Evolutionary conservation across 2,113 vertebrate genomes (phyloP), one percentile per base, ranked within the genome.

Genomic region (Mola mola): DNA sequence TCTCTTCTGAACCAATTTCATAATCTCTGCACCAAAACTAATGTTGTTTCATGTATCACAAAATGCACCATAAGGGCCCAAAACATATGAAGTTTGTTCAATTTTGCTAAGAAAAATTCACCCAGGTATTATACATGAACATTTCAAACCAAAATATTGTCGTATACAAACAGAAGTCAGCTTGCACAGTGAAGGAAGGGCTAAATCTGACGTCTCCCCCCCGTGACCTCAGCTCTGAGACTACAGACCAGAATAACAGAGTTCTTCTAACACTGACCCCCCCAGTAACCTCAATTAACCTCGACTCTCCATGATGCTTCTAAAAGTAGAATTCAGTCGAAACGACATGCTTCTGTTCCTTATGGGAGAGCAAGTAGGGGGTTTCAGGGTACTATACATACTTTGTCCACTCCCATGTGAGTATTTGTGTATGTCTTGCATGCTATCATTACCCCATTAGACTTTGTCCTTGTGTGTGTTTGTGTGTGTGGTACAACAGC

Each of bases 161-260:
- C 1, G 12, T 51, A 20, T 41, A 6, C n/a, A n/a, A n/a, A 22
- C 28, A 37, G 33, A 70, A 22, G 4, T 37, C 22, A 13, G 1
- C 25, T 37, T 8, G 47, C 21, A 33, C 24, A 19, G 61, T 29
- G 19, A 17, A 53, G 26, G 6, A 50, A 37, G 58, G 51, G 55
- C 63, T 50, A 61, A 42, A 22, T 11, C 34, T 64, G 68, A 72
- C n/a, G 38, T 78, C 31, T 78, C 28, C 53, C n/a, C n/a, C 37
- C n/a, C 5, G 33, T 72, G 79, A 84, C 66, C 66, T 85, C 31
- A 36, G 64, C 33, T 67, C 13, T 3, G 22, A 59, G 31, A 26
- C 53, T 40, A 21, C 40, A 40, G 62, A 78, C 77, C 79, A 74
- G 77, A 82, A 75, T 81, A 80, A 74, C 75, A 79, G 26, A 72